Conservation (phyloP, 2,113 vertebrate species). For the Thermophis baileyi region DNA sequence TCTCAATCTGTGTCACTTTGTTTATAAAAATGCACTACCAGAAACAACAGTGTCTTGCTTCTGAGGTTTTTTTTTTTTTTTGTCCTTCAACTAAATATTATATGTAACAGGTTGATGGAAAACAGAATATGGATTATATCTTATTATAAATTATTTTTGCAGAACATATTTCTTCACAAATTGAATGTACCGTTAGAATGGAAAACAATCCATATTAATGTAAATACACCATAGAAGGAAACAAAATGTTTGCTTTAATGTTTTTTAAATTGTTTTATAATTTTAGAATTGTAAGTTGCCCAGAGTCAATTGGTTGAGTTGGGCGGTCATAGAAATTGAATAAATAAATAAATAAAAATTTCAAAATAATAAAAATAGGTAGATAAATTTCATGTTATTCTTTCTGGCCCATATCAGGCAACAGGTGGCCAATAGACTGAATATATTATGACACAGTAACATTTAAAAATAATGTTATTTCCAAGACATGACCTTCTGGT, state of each 20-base stretch:
- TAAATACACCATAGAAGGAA: slow-evolving; percentile 41
- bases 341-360: not conserved
- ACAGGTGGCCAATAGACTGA: not conserved
- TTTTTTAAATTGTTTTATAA: not conserved
- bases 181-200: slow-evolving; percentile 60
- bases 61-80: not conserved
- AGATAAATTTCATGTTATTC: slow-evolving; percentile 17
- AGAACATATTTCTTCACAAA: slow-evolving; percentile 57
- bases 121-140: slow-evolving; percentile 37
- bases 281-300: not conserved
- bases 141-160: not conserved
- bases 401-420: slow-evolving; percentile 13
- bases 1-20: slow-evolving; percentile 63
- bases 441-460: slow-evolving; percentile 41
- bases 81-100: slow-evolving; percentile 42
- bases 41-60: slow-evolving; percentile 33
- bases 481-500: slow-evolving; percentile 50
- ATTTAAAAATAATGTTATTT: slow-evolving; percentile 52
- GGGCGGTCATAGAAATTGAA: not conserved
- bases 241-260: not conserved
- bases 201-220: slow-evolving; percentile 43
- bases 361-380: slow-evolving; percentile 29
- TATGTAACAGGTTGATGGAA: slow-evolving; percentile 32
- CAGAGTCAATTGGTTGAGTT: not conserved
- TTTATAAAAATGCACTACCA: slow-evolving; percentile 61